A percentile compares a stretch with the other conserved stretches of the same genome.
Evolutionary conservation across 2,797 vertebrate species (phyloP).

Genomic region (Pseudopleuronectes americanus): DNA sequence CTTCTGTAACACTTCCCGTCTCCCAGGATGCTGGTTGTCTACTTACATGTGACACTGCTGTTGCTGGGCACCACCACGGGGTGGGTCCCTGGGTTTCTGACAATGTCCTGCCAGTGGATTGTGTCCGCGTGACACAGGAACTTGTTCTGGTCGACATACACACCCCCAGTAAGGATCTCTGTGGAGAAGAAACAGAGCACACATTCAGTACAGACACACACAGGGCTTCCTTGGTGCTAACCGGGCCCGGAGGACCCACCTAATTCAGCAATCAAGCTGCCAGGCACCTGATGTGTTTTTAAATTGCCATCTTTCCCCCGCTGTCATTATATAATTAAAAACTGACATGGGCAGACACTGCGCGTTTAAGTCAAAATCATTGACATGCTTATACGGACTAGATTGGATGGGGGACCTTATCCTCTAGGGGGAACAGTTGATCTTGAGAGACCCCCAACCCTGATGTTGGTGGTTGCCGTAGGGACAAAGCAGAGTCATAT

Average conservation of each 20-base stretch:
- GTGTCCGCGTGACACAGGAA: constrained; percentile 97
- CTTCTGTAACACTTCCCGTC: neutral
- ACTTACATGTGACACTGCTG: constrained; percentile 89
- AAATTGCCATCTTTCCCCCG: neutral
- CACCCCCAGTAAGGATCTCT: constrained; percentile 97
- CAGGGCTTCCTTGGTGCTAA: neutral
- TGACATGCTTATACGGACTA: neutral
- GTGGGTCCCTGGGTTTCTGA: constrained; percentile 89
- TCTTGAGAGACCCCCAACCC: constrained; percentile 11
- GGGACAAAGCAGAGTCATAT: constrained; percentile 41
- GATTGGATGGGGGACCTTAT: neutral
- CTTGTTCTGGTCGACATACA: constrained; percentile 97
- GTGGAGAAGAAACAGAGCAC: constrained; percentile 35
- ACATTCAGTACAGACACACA: constrained; percentile 15
- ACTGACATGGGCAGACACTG: constrained; percentile 4
- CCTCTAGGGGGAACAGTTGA: neutral
- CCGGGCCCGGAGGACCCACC: neutral
- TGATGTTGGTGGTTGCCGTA: neutral
- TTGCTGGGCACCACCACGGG: constrained; percentile 93
- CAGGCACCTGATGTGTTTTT: constrained; percentile 17
- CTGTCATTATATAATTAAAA: constrained; percentile 18
- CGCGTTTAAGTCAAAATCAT: constrained; percentile 14
- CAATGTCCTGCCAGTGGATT: constrained; percentile 99
- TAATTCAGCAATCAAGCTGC: constrained; percentile 11
- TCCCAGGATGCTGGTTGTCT: neutral